phyloP scores from a whole-genome alignment of 2,797 vertebrate species.

The Bovichtus diacanthus region DNA sequence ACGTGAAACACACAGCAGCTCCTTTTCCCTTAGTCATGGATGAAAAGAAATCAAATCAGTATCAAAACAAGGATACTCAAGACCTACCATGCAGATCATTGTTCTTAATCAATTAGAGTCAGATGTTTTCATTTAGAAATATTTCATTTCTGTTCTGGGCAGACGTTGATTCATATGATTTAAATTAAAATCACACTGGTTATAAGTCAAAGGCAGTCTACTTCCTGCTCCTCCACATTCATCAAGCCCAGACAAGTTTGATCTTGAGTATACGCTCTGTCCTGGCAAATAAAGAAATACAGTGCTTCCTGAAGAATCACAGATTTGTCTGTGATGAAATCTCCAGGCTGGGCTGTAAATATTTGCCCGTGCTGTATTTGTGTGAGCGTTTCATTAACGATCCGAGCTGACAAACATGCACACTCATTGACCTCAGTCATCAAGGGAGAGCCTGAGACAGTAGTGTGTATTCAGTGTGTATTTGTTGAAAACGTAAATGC shows the following conservation, averaged over 20 bases:
- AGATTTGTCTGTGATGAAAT: constrained; percentile 81
- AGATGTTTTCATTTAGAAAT: constrained; percentile 88
- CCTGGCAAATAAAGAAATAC: constrained; percentile 69
- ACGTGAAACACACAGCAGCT: constrained; percentile 43
- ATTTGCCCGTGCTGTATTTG: constrained; percentile 84
- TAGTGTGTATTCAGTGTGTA: constrained; percentile 72
- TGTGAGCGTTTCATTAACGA: constrained; percentile 85
- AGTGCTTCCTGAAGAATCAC: constrained; percentile 70
- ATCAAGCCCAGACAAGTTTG: constrained; percentile 71
- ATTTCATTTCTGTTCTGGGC: constrained; percentile 73
- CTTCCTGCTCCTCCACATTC: constrained; percentile 77
- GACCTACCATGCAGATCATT: constrained; percentile 80
- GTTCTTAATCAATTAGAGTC: constrained; percentile 86
- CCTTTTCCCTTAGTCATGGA: constrained; percentile 67
- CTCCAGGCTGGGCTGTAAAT: constrained; percentile 81
- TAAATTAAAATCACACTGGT: constrained; percentile 85
- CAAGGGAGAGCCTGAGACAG: constrained; percentile 70
- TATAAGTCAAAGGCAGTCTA: constrained; percentile 82
- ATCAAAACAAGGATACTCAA: constrained; percentile 79
- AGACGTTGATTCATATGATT: constrained; percentile 87
- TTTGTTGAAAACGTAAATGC: constrained; percentile 78
- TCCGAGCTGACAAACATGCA: constrained; percentile 83
- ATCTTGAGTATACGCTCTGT: constrained; percentile 71
- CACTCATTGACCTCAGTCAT: constrained; percentile 75
- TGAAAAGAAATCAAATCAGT: constrained; percentile 72